Base-by-base conservation (phyloP, 2,113 vertebrate species). In the Phocoena sinus region DNA sequence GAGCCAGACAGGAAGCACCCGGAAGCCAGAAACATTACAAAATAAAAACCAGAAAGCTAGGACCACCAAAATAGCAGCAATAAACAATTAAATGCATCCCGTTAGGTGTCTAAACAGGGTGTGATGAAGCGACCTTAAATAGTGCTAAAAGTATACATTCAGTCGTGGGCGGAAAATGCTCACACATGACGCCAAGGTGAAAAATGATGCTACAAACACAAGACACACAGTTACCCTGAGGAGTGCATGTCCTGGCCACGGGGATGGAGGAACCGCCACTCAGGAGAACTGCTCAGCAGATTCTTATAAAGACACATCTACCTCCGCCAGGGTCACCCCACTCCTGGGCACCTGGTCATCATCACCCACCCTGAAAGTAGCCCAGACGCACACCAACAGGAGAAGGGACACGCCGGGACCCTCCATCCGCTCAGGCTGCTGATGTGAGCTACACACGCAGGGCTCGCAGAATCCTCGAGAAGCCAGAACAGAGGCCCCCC, bases 381-480 rank as follows among this genome's bases (percentile, higher is more conserved):
- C 53, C 36, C 85, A 60, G 53, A 88, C 36, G 8, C 68, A 8
- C 26, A 23, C 58, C 13, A 8, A 62, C 4, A 14, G 33, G 83
- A 11, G 13, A 12, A 33, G 53, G 56, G 38, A 10, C 56, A 11
- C 14, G 6, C 53, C 26, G 77, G 3, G 21, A 18, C 11, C 47
- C 6, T 28, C 65, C 6, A 0, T 8, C 18, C 28, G 36, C 10
- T 13, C 3, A 3, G 50, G 25, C 67, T 41, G 18, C 67, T 12
- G 36, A 41, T 6, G 0, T 11, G 21, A 2, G 12, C 10, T n/a
- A 23, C 53, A 5, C 65, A 67, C 15, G 6, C 8, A 5, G 4
- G 28, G 44, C 28, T 6, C 2, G 0, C 36, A 44, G 86, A 38
- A 33, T 23, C 68, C 5, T 33, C 18, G 5, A 31, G 28, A 44